These are phyloP conservation scores for Setipinna tenuifilis DNA, from an alignment of 2,797 vertebrate genomes.

Conservation along the genomic window DNA sequence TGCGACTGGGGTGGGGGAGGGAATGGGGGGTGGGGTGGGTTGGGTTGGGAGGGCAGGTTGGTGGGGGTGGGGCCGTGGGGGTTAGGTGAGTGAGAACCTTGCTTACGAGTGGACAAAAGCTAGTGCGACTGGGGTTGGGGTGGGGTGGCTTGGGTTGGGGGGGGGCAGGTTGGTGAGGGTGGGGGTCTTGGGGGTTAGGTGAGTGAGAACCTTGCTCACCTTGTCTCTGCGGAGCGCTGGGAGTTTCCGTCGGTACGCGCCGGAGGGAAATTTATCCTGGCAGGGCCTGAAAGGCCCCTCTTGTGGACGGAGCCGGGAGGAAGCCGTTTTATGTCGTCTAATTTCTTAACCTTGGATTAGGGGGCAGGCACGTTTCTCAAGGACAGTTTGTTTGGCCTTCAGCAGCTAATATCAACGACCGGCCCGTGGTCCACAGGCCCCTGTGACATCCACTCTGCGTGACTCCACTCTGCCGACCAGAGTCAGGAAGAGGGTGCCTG, in stretches of 20 bases:
- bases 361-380: conserved; percentile 40
- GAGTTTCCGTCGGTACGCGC: conserved; percentile 30
- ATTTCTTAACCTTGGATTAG: conserved; percentile 50
- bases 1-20: too few relatives aligned
- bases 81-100: too few relatives aligned
- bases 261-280: conserved; percentile 45
- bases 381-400: conserved; percentile 36
- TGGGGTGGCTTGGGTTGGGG: too few relatives aligned
- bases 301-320: conserved; percentile 30
- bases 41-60: too few relatives aligned
- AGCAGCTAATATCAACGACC: conserved; percentile 31
- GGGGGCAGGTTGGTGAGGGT: not conserved
- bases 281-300: conserved; percentile 46
- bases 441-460: not conserved
- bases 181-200: too few relatives aligned
- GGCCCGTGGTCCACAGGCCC: not conserved
- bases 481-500: conserved; percentile 17
- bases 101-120: too few relatives aligned
- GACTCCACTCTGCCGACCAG: conserved; percentile 6
- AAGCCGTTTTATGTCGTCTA: conserved; percentile 43
- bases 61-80: too few relatives aligned
- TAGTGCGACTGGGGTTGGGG: too few relatives aligned
- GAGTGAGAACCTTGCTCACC: conserved; percentile 29
- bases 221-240: conserved; percentile 14
- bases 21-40: too few relatives aligned